These are phyloP conservation scores for Oxyura jamaicensis DNA, from an alignment of 2,113 vertebrate genomes.

Conservation along the genomic window DNA sequence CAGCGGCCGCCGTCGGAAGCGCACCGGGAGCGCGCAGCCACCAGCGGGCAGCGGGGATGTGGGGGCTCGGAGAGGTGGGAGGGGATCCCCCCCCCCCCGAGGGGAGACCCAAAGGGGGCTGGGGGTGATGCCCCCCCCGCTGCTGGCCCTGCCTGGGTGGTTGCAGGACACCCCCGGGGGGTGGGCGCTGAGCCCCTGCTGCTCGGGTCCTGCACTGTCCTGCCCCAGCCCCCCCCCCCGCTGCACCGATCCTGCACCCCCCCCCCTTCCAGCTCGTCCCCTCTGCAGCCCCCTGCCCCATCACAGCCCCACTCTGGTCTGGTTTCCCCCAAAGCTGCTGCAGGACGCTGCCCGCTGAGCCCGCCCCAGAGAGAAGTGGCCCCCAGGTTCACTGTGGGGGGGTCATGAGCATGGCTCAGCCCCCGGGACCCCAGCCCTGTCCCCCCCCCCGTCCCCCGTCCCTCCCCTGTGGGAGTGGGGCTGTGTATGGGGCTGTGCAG, in stretches of 20 bases:
- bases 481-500: fast-evolving
- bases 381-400: fast-evolving
- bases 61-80: neutral
- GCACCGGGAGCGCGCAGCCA: neutral
- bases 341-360: neutral
- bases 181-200: too few species aligned
- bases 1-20: neutral
- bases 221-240: too few species aligned
- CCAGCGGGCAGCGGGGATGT: neutral
- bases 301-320: fast-evolving
- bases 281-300: neutral
- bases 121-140: too few species aligned
- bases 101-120: neutral
- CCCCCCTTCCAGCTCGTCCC: neutral
- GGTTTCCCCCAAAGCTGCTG: neutral
- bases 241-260: too few species aligned
- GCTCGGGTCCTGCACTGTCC: neutral
- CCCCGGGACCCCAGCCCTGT: neutral
- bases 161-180: neutral
- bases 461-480: too few species aligned
- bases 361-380: fast-evolving
- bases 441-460: too few species aligned
- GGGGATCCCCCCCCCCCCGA: neutral
- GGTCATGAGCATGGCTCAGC: fast-evolving
- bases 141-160: too few species aligned